These are phyloP conservation scores for Phoenoteleia sp. DNA, from an alignment of 2,888 invertebrate genomes.

Conservation along the genomic window DNA sequence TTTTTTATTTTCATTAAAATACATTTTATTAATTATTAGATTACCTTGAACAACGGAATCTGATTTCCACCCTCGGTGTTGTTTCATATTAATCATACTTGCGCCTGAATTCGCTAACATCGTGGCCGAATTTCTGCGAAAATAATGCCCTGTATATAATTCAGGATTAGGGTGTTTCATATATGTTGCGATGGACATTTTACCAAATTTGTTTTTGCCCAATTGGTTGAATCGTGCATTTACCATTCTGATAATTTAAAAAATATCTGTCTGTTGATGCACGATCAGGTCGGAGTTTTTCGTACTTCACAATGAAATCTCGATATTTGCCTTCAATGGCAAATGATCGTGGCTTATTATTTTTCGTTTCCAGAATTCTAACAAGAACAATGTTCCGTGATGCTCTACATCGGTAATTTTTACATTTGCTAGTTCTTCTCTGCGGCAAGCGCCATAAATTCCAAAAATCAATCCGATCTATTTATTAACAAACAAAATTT, in stretches of 20 bases:
- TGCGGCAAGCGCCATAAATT: background rate
- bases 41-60: too few relatives aligned
- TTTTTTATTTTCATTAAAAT: too few relatives aligned
- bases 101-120: too few relatives aligned
- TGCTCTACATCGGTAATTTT: background rate
- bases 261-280: background rate
- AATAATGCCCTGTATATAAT: too few relatives aligned
- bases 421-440: background rate
- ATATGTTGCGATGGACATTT: background rate
- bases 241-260: too few relatives aligned
- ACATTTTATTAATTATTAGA: too few relatives aligned
- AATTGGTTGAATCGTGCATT: conserved; percentile 4
- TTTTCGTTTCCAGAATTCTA: conserved; percentile 8
- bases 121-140: too few relatives aligned
- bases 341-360: conserved; percentile 11
- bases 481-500: too few relatives aligned
- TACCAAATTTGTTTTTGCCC: background rate
- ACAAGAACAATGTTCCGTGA: conserved; percentile 3
- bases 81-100: too few relatives aligned
- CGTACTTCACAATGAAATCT: background rate
- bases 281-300: conserved; percentile 2
- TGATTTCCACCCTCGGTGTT: too few relatives aligned
- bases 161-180: background rate
- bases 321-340: background rate
- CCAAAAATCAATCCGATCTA: conserved; percentile 2